Conservation (phyloP, 2,797 vertebrate genomes). For the Dryobates pubescens region DNA sequence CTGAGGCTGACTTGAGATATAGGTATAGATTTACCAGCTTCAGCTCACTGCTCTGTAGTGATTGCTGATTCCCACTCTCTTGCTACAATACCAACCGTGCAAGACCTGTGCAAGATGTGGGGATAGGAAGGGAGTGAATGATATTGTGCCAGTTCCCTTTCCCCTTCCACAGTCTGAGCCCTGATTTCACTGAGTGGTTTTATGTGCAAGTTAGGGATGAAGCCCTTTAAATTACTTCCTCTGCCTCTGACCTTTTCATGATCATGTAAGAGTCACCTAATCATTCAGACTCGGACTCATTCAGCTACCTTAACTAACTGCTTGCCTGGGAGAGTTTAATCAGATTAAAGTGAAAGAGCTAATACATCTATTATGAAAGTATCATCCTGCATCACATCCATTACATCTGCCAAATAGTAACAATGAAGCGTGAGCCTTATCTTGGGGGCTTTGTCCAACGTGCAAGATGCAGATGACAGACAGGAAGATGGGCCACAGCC, state of each 20-base stretch:
- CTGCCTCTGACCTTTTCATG: neutral
- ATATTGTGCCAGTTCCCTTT: neutral
- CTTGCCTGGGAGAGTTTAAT: conserved; percentile 7
- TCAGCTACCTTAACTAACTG: conserved; percentile 4
- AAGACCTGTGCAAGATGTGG: neutral
- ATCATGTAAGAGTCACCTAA: neutral
- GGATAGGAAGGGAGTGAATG: neutral
- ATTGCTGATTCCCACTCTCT: neutral
- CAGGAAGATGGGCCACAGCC: neutral
- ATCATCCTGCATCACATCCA: neutral
- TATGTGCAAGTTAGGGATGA: neutral
- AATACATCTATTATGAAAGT: neutral
- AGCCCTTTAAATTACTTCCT: neutral
- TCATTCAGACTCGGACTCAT: neutral
- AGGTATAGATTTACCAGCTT: neutral
- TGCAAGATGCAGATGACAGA: neutral
- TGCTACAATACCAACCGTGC: neutral
- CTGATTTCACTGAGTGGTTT: neutral
- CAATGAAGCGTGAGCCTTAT: neutral
- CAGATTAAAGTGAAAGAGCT: neutral
- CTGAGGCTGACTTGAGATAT: neutral
- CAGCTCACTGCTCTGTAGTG: neutral
- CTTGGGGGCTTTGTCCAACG: neutral
- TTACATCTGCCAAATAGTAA: neutral
- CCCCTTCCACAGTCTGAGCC: neutral